Conservation (phyloP, 1,140 invertebrate species). For the Cheumatopsyche charites region DNA sequence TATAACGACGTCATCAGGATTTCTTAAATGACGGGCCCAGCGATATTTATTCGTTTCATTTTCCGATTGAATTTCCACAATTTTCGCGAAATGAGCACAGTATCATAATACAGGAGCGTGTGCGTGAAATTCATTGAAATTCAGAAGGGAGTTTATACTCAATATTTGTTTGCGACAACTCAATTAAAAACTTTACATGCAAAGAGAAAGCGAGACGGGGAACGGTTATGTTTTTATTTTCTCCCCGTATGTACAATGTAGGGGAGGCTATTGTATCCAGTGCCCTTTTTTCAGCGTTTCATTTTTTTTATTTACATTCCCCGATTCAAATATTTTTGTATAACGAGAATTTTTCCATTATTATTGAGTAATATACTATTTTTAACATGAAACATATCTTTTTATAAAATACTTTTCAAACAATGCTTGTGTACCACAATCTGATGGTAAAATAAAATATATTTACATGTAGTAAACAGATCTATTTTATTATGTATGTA, state of each 20-base stretch:
- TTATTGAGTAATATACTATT: too few species aligned
- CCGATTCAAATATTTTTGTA: too few species aligned
- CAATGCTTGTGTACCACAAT: too few species aligned
- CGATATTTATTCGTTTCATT: slow-evolving; percentile 14
- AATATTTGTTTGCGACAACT: slow-evolving; percentile 25
- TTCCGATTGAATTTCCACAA: slow-evolving; percentile 2
- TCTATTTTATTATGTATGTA: too few species aligned
- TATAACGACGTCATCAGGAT: slow-evolving; percentile 11
- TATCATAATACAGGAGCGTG: neutral
- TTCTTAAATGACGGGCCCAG: neutral
- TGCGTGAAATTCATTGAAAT: slow-evolving; percentile 18
- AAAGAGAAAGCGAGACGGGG: neutral
- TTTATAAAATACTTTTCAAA: too few species aligned
- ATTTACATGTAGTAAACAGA: too few species aligned
- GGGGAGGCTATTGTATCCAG: neutral
- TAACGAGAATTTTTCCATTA: too few species aligned
- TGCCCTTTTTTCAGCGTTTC: neutral
- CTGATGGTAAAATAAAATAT: too few species aligned
- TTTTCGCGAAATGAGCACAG: neutral
- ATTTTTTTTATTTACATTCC: neutral
- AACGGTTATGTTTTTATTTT: slow-evolving; percentile 22
- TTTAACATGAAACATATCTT: too few species aligned
- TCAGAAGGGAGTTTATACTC: slow-evolving; percentile 6
- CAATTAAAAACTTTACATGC: slow-evolving; percentile 16
- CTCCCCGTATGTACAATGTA: neutral